A percentile compares a stretch with the other conserved stretches of the same genome.
These are phyloP conservation scores for Rhabdomys pumilio DNA, from an alignment of 2,797 vertebrate species.

Conservation along the genomic window DNA sequence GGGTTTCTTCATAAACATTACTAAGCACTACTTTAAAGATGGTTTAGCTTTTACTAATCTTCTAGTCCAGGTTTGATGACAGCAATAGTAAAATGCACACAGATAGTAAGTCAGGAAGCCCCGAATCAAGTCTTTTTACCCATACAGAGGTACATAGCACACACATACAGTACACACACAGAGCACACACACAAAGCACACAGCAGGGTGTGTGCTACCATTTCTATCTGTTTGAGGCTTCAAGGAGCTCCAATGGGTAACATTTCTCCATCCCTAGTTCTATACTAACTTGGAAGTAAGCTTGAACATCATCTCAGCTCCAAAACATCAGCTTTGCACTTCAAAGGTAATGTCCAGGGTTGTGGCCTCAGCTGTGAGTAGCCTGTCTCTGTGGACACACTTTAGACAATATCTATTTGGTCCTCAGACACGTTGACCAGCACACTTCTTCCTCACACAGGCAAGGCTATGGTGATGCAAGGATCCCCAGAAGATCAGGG, in stretches of 20 bases:
- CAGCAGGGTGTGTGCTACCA: neutral
- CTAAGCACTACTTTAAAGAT: neutral
- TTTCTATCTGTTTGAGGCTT: neutral
- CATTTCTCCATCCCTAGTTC: neutral
- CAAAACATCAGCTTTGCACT: slow-evolving; percentile 7
- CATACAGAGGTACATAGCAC: neutral
- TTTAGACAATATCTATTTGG: neutral
- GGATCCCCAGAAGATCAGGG: neutral
- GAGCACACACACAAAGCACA: too few relatives aligned
- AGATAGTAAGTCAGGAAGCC: neutral
- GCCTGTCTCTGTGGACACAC: neutral
- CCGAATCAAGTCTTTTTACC: neutral
- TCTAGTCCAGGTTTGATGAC: neutral
- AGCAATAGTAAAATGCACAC: neutral
- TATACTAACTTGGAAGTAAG: slow-evolving; percentile 11
- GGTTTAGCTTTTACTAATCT: neutral
- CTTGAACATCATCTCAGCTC: neutral
- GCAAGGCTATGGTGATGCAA: neutral
- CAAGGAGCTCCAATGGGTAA: neutral
- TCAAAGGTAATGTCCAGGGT: neutral
- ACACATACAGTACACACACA: too few relatives aligned
- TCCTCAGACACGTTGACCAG: neutral
- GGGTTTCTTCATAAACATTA: slow-evolving; percentile 11
- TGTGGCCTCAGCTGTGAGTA: neutral
- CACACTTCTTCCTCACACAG: neutral